These are phyloP conservation scores for Carapus acus DNA, from an alignment of 2,797 vertebrate species.

Conservation along the genomic window DNA sequence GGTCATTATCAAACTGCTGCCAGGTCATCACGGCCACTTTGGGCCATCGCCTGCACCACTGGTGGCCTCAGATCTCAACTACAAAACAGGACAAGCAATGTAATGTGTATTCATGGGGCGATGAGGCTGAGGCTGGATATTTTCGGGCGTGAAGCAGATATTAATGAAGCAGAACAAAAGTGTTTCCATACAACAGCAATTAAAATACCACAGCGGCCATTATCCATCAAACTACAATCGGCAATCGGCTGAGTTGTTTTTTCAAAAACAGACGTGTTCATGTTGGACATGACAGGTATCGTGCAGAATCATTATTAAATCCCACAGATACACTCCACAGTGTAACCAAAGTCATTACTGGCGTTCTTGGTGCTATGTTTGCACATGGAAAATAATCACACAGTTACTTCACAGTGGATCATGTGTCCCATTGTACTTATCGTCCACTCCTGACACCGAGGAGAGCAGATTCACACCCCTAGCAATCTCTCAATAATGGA, in stretches of 20 bases:
- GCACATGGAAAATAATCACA: slow-evolving; percentile 28
- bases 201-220: neutral
- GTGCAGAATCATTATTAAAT: neutral
- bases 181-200: neutral
- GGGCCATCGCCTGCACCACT: slow-evolving; percentile 38
- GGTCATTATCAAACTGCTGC: slow-evolving; percentile 47
- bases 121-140: slow-evolving; percentile 17
- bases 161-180: neutral
- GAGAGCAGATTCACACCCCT: slow-evolving; percentile 52
- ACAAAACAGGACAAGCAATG: slow-evolving; percentile 36
- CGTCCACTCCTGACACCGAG: slow-evolving; percentile 44
- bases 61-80: slow-evolving; percentile 46
- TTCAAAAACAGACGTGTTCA: too few species aligned
- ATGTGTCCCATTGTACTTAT: slow-evolving; percentile 38
- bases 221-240: neutral
- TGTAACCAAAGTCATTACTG: neutral
- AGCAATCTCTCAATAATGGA: slow-evolving; percentile 62
- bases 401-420: slow-evolving; percentile 34
- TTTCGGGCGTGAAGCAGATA: slow-evolving; percentile 21
- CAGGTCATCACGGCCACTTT: slow-evolving; percentile 44
- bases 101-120: slow-evolving; percentile 12
- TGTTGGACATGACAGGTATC: too few species aligned
- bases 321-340: neutral
- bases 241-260: too few species aligned
- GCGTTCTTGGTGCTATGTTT: neutral